phyloP scores from a whole-genome alignment of 2,888 invertebrate genomes.

The Horisme vitalbata region DNA sequence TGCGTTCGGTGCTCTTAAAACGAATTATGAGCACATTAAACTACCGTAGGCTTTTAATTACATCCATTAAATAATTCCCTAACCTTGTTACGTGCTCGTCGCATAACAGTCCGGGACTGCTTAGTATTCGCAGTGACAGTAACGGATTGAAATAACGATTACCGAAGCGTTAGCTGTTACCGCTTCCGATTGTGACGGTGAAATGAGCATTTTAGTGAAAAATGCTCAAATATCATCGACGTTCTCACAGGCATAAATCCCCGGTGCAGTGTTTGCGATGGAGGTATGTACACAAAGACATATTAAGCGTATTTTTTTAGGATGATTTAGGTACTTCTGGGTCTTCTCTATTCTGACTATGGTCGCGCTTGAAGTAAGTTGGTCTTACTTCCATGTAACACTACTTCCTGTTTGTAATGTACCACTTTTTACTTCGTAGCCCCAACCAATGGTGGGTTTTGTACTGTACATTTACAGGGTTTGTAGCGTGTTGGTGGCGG shows the following conservation, averaged over 20 bases:
- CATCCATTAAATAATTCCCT: constrained; percentile 38
- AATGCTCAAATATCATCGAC: constrained; percentile 82
- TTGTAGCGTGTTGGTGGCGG: too few relatives aligned
- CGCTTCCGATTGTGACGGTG: constrained; percentile 51
- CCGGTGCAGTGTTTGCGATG: constrained; percentile 78
- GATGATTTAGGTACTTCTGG: too few relatives aligned
- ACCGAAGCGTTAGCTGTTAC: constrained; percentile 43
- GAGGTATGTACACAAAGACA: constrained; percentile 71
- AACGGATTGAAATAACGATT: constrained; percentile 40
- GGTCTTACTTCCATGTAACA: too few relatives aligned
- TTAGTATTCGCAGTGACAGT: constrained; percentile 44
- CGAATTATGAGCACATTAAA: constrained; percentile 22
- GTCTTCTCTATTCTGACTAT: too few relatives aligned
- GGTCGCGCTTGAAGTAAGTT: too few relatives aligned
- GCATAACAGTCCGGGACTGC: constrained; percentile 41
- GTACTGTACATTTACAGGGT: too few relatives aligned
- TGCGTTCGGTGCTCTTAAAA: constrained; percentile 6
- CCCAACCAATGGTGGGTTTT: too few relatives aligned
- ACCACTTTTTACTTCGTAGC: too few relatives aligned
- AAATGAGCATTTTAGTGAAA: constrained; percentile 78
- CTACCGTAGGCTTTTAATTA: constrained; percentile 42
- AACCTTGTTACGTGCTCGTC: constrained; percentile 41
- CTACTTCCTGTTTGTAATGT: too few relatives aligned
- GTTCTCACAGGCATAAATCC: constrained; percentile 77
- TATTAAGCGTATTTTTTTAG: too few relatives aligned